Base-by-base conservation (phyloP, 2,888 invertebrate genomes). In the Hirtodrosophila cameraria region DNA sequence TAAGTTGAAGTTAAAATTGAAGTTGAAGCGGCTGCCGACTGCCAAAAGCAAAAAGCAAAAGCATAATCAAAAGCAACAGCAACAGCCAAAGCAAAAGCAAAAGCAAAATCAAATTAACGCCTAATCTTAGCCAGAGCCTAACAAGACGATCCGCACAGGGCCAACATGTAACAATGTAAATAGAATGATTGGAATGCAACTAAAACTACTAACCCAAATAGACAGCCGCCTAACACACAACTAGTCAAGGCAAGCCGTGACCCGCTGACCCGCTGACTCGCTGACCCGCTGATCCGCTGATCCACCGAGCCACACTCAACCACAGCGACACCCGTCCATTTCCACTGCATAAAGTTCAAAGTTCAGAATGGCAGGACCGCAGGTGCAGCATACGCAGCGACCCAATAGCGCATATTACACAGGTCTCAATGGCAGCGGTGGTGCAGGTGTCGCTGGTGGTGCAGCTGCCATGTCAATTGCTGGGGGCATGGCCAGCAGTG, bases 341-440 rank as follows among this genome's bases (percentile, higher is more conserved):
- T 30, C 48, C 4, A n/a, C 9, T 46, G 31, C 31, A n/a, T n/a
- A 6, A 42, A 36, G 39, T 12, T 39, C n/a, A 45, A 11, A 27
- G 42, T 23, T 39, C 35, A 57, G 20, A 16, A 91, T 91, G 90
- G 90, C 90, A 42, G 90, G 90, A 43, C 89, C 91, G 74, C 91
- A 90, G 75, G 82, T 90, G 69, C 89, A 92, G 90, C 91, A 90
- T 30, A 74, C 71, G 12, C 89, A 92, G 90, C 92, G 91, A 48
- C 90, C 90, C 8, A 86, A 86, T 38, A 89, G 88, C 68, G 88
- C 86, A 55, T 89, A 89, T 61, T 88, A 89, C 48, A 86, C 84
- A 8, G 88, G 88, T 12, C 72, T 87, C 42, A 89, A 88, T 74
- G 85, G 88, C 33, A 75, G 75, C 28, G 74, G 84, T 8, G 70